Evolutionary conservation across 2,113 vertebrate species (phyloP).

Genomic region (Nycticebus coucang): DNA sequence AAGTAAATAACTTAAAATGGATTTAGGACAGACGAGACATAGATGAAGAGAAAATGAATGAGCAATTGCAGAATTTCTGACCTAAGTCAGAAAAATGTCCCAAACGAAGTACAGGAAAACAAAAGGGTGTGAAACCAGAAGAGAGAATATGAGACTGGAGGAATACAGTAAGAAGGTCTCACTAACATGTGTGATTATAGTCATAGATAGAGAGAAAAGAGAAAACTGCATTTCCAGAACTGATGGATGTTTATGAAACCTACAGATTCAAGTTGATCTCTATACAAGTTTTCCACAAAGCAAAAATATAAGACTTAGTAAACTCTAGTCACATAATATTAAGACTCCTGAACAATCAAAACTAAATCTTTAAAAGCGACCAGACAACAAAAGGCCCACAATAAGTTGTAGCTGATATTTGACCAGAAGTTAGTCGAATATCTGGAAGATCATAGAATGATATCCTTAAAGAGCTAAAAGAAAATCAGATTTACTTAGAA

Average conservation of each 20-base stretch:
- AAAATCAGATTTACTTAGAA: neutral
- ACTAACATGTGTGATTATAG: neutral
- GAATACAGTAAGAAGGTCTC: neutral
- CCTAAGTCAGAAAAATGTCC: neutral
- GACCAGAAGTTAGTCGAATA: neutral
- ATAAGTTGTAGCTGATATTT: neutral
- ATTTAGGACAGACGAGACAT: neutral
- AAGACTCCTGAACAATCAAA: neutral
- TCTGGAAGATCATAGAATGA: neutral
- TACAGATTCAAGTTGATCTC: neutral
- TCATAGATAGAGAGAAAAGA: neutral
- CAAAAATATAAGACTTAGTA: neutral
- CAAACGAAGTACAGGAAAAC: neutral
- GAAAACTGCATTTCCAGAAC: neutral
- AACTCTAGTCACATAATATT: neutral
- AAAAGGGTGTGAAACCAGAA: neutral
- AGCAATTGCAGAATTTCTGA: neutral
- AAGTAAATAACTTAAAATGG: neutral
- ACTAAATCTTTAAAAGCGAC: neutral
- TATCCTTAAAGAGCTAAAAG: neutral
- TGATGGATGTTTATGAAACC: neutral
- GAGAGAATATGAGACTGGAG: neutral
- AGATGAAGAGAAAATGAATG: neutral
- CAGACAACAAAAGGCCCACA: neutral
- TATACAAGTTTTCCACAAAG: neutral